phyloP scores from a whole-genome alignment of 2,797 vertebrate genomes.

The Simalia tracyae region DNA sequence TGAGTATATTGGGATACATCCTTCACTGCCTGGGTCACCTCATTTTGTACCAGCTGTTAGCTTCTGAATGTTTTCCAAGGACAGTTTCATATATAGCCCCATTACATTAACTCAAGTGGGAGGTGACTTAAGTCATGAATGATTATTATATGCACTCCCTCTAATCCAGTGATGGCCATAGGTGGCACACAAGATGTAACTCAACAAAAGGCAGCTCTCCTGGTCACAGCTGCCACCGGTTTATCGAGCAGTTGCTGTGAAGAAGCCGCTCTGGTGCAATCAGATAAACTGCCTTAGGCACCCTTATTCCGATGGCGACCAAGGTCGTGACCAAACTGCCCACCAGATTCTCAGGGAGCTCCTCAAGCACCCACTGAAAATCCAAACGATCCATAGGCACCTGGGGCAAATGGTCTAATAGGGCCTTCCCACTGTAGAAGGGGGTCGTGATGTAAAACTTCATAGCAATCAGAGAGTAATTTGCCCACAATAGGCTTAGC shows the following conservation, averaged over 20 bases:
- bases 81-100: neutral
- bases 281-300: neutral
- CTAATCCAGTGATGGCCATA: neutral
- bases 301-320: neutral
- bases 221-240: neutral
- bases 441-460: neutral
- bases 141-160: neutral
- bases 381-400: neutral
- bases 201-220: neutral
- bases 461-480: neutral
- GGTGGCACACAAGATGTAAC: too few relatives aligned
- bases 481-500: neutral
- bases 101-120: neutral
- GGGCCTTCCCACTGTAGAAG: neutral
- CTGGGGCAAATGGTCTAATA: neutral
- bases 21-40: neutral
- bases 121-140: neutral
- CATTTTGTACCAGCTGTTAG: neutral
- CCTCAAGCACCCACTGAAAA: neutral
- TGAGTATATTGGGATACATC: neutral
- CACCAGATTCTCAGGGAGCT: neutral
- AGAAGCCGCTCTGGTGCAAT: neutral
- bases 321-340: neutral
- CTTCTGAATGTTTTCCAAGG: neutral
- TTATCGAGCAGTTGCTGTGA: neutral